Conservation (phyloP, 2,797 vertebrate genomes). For the Choloepus didactylus region DNA sequence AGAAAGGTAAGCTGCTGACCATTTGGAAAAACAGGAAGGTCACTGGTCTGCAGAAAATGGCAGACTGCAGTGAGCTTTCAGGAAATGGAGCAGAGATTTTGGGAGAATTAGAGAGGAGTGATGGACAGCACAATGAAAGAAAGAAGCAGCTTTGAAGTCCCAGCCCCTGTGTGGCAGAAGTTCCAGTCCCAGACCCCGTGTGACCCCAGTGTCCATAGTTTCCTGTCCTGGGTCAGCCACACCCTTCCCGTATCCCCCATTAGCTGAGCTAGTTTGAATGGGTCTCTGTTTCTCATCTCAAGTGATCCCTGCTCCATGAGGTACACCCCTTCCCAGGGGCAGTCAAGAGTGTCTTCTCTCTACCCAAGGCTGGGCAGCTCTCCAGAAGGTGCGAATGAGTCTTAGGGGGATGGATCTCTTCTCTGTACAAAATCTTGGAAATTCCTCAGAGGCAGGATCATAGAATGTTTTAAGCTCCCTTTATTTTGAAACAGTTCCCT, state of each 20-base stretch:
- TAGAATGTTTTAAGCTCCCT: neutral
- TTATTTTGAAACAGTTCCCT: conserved; percentile 15
- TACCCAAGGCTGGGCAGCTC: neutral
- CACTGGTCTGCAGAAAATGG: neutral
- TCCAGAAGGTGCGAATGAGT: neutral
- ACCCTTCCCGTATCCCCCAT: neutral
- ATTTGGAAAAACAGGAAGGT: neutral
- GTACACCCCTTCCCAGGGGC: neutral
- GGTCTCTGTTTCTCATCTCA: neutral
- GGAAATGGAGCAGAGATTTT: neutral
- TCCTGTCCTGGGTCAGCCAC: neutral
- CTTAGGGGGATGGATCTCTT: too few species aligned
- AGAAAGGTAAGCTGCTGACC: neutral
- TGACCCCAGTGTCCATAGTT: neutral
- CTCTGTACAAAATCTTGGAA: neutral
- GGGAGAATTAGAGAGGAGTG: neutral
- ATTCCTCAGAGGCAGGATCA: neutral
- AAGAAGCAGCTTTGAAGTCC: neutral
- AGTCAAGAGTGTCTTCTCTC: neutral
- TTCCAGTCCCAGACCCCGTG: neutral
- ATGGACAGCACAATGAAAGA: neutral
- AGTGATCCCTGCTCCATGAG: too few species aligned
- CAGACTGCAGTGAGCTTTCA: neutral
- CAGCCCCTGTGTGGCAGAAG: neutral
- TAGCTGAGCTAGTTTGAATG: neutral